Evolutionary conservation across 1,140 invertebrate species (phyloP), one percentile per base, ranked within the genome.

Genomic region (Neodiprion pinetum): DNA sequence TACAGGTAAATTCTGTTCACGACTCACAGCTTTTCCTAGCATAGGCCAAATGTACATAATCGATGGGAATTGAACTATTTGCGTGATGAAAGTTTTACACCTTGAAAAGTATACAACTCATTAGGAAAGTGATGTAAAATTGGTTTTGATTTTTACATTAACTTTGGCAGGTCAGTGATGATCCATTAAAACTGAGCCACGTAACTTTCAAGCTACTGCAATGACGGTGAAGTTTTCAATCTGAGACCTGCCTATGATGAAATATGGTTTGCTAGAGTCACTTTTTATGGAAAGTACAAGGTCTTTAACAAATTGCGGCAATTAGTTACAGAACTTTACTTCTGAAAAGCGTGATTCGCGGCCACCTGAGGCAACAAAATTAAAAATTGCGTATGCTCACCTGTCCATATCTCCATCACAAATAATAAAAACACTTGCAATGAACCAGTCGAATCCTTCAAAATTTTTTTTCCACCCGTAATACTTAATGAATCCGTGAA

Each of bases 161-260:
- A 40, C 17, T 40, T 40, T 40, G 28, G 28, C 11, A 3, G 53
- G 53, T 61, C 53, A 12, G 53, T 61, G 53, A 61, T 61, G 53
- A 61, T 61, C n/a, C 11, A 61, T 61, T 61, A 61, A 76, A 70
- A 72, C 77, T 75, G 77, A 79, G 76, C 79, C 79, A 77, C 50
- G 23, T 75, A 79, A 70, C 73, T 28, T 76, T 80, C 75, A 75
- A 78, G 70, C 75, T 70, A 69, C 67, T 74, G 70, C 77, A 48
- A 74, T 88, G 86, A 76, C 76, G 79, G 82, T 76, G 1, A 86
- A 88, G 87, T 88, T 88, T 88, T 88, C 87, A 87, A 88, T 77
- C 86, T 85, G 86, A 88, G 86, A 87, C 86, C 82, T 82, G 79
- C 82, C 80, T 70, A 81, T 88, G 87, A 88, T 87, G 86, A 87